phyloP scores from a whole-genome alignment of 1,140 invertebrate species.

The Drosophila kepulauana region DNA sequence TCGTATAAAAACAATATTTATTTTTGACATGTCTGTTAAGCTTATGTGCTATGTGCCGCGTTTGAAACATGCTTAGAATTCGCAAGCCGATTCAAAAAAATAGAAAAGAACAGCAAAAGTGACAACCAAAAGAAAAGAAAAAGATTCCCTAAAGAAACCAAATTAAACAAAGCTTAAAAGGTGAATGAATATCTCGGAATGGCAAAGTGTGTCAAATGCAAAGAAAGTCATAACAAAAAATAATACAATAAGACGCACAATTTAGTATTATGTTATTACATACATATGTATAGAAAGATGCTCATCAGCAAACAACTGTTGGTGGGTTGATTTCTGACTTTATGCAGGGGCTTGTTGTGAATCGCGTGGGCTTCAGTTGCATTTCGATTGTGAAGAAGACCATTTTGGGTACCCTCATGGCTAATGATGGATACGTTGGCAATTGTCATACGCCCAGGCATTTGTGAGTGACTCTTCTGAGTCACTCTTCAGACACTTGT shows the following conservation, averaged over 20 bases:
- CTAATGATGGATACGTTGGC: constrained; percentile 12
- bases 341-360: constrained; percentile 49
- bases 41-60: constrained; percentile 48
- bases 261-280: not conserved
- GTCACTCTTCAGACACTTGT: constrained; percentile 24
- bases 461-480: constrained; percentile 8
- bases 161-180: constrained; percentile 43
- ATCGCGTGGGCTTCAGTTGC: constrained; percentile 51
- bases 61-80: constrained; percentile 70
- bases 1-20: too few relatives aligned
- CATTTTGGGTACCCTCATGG: constrained; percentile 51
- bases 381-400: constrained; percentile 67
- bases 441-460: constrained; percentile 62
- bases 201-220: constrained; percentile 70
- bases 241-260: not conserved
- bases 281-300: constrained; percentile 2
- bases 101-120: constrained; percentile 44
- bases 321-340: constrained; percentile 17
- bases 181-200: constrained; percentile 62
- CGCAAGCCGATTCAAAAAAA: constrained; percentile 37
- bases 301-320: not conserved
- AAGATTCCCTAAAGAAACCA: constrained; percentile 9
- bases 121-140: constrained; percentile 35
- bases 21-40: constrained; percentile 41
- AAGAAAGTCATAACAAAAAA: constrained; percentile 56